A percentile compares a stretch with the other conserved stretches of the same genome.
These are phyloP conservation scores for Heteronetta atricapilla DNA, from an alignment of 2,113 vertebrate species.

Conservation along the genomic window DNA sequence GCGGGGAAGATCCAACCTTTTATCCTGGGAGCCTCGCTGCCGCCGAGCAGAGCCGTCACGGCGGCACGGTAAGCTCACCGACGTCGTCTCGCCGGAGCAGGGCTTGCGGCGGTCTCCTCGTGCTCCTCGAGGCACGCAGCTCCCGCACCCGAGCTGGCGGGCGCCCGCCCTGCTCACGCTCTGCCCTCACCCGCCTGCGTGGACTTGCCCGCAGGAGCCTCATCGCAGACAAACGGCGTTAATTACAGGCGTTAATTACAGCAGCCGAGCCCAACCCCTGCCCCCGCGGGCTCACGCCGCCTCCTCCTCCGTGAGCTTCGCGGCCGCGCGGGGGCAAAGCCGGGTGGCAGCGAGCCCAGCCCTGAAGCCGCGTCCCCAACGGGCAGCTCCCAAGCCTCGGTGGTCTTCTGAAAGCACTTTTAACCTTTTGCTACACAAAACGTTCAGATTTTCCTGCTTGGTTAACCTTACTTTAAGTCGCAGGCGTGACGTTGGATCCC, in stretches of 20 bases:
- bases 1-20: background rate
- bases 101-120: background rate
- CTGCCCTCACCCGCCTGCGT: background rate
- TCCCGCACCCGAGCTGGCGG: background rate
- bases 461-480: background rate
- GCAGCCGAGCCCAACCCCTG: background rate
- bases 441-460: accelerated
- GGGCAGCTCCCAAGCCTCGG: background rate
- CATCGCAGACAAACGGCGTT: background rate
- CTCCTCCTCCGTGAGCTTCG: accelerated
- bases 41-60: accelerated
- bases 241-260: background rate
- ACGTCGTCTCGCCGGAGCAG: too few species aligned
- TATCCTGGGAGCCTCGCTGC: too few species aligned
- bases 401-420: background rate
- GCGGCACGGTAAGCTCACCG: too few species aligned
- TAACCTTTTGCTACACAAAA: accelerated
- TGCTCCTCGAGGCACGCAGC: background rate
- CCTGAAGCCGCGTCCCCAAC: accelerated
- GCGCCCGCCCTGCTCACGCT: background rate
- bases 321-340: background rate
- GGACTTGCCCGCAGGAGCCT: background rate
- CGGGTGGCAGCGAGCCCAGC: background rate
- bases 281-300: background rate
- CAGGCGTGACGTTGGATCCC: background rate